Conservation (phyloP, 2,888 invertebrate genomes). For the Ornithoptera priamus region DNA sequence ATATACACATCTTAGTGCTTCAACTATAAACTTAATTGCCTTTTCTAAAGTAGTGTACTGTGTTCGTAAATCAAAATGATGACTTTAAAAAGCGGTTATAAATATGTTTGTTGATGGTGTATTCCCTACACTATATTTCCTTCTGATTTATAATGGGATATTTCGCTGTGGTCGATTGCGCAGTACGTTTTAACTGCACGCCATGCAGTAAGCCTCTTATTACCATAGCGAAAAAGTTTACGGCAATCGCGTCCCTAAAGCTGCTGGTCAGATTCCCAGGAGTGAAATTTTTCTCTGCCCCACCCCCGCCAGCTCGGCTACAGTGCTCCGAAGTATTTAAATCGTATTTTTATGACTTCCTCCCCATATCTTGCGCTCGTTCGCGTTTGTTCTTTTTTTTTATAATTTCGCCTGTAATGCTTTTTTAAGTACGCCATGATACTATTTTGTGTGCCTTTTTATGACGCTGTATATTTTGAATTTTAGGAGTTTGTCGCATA, state of each 20-base stretch:
- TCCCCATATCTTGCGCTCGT: constrained; percentile 14
- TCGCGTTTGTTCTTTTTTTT: constrained; percentile 19
- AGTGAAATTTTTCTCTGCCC: constrained; percentile 14
- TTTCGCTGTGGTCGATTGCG: constrained; percentile 13
- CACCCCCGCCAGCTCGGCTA: neutral
- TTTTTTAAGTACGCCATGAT: constrained; percentile 13
- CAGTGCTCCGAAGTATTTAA: constrained; percentile 19
- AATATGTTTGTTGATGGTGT: neutral
- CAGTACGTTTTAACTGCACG: constrained; percentile 5
- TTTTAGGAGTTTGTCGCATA: neutral
- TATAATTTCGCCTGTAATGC: constrained; percentile 17
- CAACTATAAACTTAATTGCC: too few relatives aligned
- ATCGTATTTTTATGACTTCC: constrained; percentile 19
- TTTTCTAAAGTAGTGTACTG: neutral
- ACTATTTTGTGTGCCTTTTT: constrained; percentile 6
- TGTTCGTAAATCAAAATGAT: constrained; percentile 1
- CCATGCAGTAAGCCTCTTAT: constrained; percentile 9
- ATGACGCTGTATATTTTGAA: neutral
- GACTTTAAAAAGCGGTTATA: constrained; percentile 3
- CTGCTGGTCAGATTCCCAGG: constrained; percentile 4
- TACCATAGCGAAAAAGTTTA: constrained; percentile 9
- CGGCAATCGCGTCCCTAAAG: constrained; percentile 7
- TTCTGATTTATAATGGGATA: constrained; percentile 24
- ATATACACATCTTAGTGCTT: too few relatives aligned
- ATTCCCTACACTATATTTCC: constrained; percentile 12